Evolutionary conservation across 2,888 invertebrate genomes (phyloP).

Genomic region (Uloborus plumipes): DNA sequence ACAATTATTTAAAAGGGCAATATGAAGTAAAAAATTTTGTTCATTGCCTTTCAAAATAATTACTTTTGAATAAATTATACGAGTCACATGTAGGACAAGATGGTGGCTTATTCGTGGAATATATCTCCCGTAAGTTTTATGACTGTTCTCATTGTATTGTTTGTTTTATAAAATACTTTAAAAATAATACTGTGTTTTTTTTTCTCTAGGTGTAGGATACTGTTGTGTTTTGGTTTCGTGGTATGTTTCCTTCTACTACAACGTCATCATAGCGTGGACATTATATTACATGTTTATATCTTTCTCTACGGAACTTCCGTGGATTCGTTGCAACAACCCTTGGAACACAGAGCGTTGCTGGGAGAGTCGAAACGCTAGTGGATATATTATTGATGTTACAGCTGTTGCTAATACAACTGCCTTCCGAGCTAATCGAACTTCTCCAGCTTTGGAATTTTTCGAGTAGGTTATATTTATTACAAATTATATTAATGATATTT

Average conservation of each 20-base stretch:
- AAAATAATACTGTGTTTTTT: neutral
- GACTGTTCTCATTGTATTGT: too few relatives aligned
- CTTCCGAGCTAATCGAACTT: constrained; percentile 66
- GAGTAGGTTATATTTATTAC: constrained; percentile 66
- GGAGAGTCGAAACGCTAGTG: constrained; percentile 56
- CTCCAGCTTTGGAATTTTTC: constrained; percentile 69
- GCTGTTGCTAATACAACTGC: constrained; percentile 21
- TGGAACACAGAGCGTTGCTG: constrained; percentile 79
- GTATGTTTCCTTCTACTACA: constrained; percentile 86
- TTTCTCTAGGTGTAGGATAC: constrained; percentile 80
- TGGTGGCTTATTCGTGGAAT: too few relatives aligned
- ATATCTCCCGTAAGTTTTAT: too few relatives aligned
- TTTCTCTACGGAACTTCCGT: constrained; percentile 79
- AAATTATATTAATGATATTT: too few relatives aligned
- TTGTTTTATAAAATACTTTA: too few relatives aligned
- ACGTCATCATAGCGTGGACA: constrained; percentile 88
- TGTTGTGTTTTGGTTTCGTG: constrained; percentile 85
- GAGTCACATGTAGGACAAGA: too few relatives aligned
- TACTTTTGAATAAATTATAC: too few relatives aligned
- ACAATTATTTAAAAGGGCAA: too few relatives aligned
- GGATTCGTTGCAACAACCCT: constrained; percentile 84
- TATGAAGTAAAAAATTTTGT: too few relatives aligned
- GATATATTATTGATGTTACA: constrained; percentile 47
- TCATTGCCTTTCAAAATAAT: too few relatives aligned
- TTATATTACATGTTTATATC: constrained; percentile 85